These are phyloP conservation scores for Oedothorax gibbosus DNA, from an alignment of 1,140 invertebrate genomes.

Conservation along the genomic window DNA sequence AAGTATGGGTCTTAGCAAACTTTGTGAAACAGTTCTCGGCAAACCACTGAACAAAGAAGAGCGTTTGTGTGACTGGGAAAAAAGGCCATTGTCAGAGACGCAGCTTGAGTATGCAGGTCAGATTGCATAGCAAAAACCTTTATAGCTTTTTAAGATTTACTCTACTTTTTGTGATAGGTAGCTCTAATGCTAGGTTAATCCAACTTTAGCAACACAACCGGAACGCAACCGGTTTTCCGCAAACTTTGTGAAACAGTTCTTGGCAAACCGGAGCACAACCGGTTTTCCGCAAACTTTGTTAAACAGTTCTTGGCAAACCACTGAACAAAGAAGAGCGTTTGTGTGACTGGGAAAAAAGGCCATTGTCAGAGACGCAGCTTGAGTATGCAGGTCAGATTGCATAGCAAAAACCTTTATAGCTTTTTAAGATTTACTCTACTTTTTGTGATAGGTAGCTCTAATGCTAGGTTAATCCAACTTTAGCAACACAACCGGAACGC, in stretches of 20 bases:
- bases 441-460: too few species aligned
- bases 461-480: too few species aligned
- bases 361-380: constrained; percentile 21
- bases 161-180: too few species aligned
- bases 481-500: too few species aligned
- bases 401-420: too few species aligned
- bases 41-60: constrained; percentile 50
- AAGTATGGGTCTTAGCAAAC: constrained; percentile 28
- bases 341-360: constrained; percentile 54
- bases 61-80: constrained; percentile 52
- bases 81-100: constrained; percentile 27
- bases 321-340: constrained; percentile 49
- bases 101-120: constrained; percentile 49
- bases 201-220: too few species aligned
- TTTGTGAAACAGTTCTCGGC: constrained; percentile 37
- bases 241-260: constrained; percentile 35
- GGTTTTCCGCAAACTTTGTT: constrained; percentile 30
- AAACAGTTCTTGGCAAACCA: constrained; percentile 33
- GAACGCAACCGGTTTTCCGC: constrained; percentile 26
- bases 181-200: too few species aligned
- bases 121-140: too few species aligned
- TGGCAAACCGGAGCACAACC: too few species aligned
- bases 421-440: too few species aligned
- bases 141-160: too few species aligned
- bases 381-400: constrained; percentile 38